Conservation (phyloP, 2,888 invertebrate species). For the Nemurella pictetii region DNA sequence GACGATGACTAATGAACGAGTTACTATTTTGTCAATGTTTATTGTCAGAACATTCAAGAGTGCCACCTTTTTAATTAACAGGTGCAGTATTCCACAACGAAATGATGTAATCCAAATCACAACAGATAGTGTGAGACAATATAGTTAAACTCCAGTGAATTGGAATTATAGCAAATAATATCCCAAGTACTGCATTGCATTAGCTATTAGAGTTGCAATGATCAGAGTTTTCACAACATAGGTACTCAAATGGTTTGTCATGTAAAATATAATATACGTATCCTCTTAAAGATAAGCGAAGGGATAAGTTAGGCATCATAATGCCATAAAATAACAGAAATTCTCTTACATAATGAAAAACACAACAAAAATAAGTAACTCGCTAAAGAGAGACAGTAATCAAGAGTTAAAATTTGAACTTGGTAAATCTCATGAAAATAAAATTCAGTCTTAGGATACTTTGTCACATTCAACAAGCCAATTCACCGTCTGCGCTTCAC, state of each 20-base stretch:
- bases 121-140: not conserved
- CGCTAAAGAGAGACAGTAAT: not conserved
- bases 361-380: not conserved
- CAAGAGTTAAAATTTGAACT: not conserved
- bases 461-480: not conserved
- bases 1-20: not conserved
- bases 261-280: not conserved
- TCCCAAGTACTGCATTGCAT: too few species aligned
- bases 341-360: not conserved
- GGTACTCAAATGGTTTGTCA: too few species aligned
- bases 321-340: not conserved
- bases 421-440: not conserved
- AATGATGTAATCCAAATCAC: not conserved
- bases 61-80: not conserved
- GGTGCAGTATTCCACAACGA: not conserved
- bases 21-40: not conserved
- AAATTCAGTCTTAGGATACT: not conserved
- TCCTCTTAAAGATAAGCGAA: not conserved
- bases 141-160: not conserved
- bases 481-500: slow-evolving; percentile 43
- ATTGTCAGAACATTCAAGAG: not conserved
- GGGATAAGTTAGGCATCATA: not conserved
- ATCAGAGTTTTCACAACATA: too few species aligned
- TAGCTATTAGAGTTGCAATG: too few species aligned
- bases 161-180: too few species aligned